A percentile compares a stretch with the other conserved stretches of the same genome.
Evolutionary conservation across 2,888 invertebrate species (phyloP).

Genomic region (Callimorpha dominula): DNA sequence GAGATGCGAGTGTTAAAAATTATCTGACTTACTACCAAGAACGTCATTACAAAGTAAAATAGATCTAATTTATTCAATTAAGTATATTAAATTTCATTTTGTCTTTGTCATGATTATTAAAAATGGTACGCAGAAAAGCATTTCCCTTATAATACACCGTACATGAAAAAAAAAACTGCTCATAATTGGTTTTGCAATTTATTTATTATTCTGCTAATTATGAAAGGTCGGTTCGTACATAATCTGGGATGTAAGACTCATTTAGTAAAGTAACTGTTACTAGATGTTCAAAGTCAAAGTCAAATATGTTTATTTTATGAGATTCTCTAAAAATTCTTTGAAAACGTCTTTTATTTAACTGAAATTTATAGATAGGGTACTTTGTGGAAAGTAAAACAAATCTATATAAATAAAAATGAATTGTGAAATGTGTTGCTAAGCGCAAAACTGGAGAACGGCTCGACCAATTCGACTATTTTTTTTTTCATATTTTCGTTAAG

Average conservation of each 20-base stretch:
- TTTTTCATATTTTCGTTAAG: too few species aligned
- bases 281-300: neutral
- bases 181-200: neutral
- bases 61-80: neutral
- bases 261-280: neutral
- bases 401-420: too few species aligned
- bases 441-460: too few species aligned
- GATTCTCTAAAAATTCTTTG: too few species aligned
- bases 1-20: slow-evolving; percentile 36
- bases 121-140: too few species aligned
- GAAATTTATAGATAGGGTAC: too few species aligned
- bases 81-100: neutral
- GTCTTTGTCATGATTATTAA: neutral
- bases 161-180: neutral
- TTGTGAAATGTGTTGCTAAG: too few species aligned
- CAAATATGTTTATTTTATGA: too few species aligned
- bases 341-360: too few species aligned
- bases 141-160: neutral
- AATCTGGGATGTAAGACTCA: slow-evolving; percentile 10
- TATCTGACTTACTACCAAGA: slow-evolving; percentile 22
- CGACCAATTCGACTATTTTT: too few species aligned
- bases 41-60: neutral
- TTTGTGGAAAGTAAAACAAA: too few species aligned
- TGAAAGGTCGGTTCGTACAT: slow-evolving; percentile 27
- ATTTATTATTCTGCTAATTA: slow-evolving; percentile 33